Percentiles rank a stretch among this genome's conserved stretches.
Evolutionary conservation across 2,113 vertebrate species (phyloP).

Genomic region (Macroglossus sobrinus): DNA sequence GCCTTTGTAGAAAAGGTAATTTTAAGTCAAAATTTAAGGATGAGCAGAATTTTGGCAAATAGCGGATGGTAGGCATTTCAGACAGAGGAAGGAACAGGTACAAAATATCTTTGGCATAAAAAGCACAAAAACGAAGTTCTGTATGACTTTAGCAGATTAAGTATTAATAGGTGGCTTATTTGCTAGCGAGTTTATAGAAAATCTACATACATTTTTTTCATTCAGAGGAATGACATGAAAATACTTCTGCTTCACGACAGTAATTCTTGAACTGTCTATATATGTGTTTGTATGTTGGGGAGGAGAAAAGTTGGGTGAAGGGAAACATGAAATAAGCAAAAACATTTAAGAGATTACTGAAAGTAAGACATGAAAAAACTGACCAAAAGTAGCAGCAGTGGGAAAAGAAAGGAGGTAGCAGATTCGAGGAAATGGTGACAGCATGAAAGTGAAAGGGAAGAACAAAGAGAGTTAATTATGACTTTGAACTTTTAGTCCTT

Average conservation of each 20-base stretch:
- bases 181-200: not conserved
- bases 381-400: not conserved
- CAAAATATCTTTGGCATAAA: not conserved
- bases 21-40: not conserved
- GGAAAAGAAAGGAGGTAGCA: not conserved
- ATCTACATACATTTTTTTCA: not conserved
- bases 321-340: not conserved
- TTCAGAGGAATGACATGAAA: not conserved
- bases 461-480: not conserved
- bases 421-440: not conserved
- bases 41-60: not conserved
- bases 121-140: not conserved
- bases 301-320: not conserved
- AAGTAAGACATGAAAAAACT: not conserved
- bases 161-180: not conserved
- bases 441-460: not conserved
- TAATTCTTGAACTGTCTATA: not conserved
- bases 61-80: not conserved
- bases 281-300: not conserved
- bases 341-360: not conserved
- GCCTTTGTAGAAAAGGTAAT: not conserved
- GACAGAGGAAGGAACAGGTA: not conserved
- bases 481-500: not conserved
- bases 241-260: not conserved
- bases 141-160: not conserved